Evolutionary conservation across 2,797 vertebrate genomes (phyloP), one percentile per base, ranked within the genome.

Genomic region (Rhinoraja longicauda): DNA sequence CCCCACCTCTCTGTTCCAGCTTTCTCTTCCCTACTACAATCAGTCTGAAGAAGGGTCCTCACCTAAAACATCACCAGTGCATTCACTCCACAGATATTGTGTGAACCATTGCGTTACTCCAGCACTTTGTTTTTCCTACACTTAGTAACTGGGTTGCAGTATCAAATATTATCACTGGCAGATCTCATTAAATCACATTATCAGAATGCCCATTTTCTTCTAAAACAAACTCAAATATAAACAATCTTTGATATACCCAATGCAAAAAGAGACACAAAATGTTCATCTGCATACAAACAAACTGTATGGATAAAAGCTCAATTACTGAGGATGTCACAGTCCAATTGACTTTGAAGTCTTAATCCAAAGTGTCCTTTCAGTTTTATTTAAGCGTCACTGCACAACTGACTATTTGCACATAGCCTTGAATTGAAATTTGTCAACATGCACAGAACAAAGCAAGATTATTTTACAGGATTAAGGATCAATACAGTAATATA

Each of bases 151-250:
- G 19, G 21, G 17, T 72, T 26, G 21, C 64, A 70, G 24, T 1
- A 70, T 21, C 62, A 39, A 67, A 93, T 93, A 2, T 88, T 53
- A 53, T 39, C 24, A 39, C 93, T 88, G 6, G 93, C 92, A 82
- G 93, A 78, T 2, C 93, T 93, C 4, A 53, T 93, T 82, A 93
- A 95, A 95, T 64, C 73, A 93, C 93, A 93, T 0, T 5, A 94
- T 90, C 93, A 24, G 0, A 93, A 17, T 53, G 93, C 90, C 94
- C 13, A 29, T 76, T 93, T 84, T 36, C n/a, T 36, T 76, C 29
- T 73, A 21, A 93, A 90, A 94, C 93, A 39, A 82, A 94, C 94
- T 90, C 84, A 93, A n/a, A n/a, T 93, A 93, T 93, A 72, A 91
- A 75, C 39, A 15, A 39, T 45, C 39, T 36, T 15, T 15, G 32